phyloP scores from a whole-genome alignment of 2,888 invertebrate species.

The Ophioninae sp. region DNA sequence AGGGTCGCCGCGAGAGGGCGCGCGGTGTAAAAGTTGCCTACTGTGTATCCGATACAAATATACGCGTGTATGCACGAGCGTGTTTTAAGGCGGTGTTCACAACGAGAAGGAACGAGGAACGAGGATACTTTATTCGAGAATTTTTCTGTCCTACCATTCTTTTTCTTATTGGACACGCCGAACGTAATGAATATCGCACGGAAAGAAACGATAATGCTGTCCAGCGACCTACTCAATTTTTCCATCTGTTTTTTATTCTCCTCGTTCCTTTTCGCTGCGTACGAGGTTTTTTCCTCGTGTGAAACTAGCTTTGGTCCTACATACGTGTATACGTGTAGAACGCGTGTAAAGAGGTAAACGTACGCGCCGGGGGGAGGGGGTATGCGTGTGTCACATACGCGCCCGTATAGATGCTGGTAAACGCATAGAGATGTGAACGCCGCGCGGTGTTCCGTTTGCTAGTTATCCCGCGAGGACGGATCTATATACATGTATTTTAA shows the following conservation, averaged over 20 bases:
- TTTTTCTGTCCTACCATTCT: not conserved
- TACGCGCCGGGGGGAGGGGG: not conserved
- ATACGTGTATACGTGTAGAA: no score
- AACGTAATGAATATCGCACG: no score
- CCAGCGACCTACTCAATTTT: no score
- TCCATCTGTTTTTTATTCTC: no score
- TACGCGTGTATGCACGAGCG: constrained; percentile 9
- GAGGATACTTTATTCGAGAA: constrained; percentile 4
- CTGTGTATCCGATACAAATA: constrained; percentile 16
- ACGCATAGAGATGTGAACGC: constrained; percentile 51
- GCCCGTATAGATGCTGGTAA: constrained; percentile 13
- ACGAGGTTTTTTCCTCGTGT: no score
- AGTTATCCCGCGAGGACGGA: constrained; percentile 38
- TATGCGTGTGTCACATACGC: constrained; percentile 27
- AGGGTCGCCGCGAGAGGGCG: constrained; percentile 49
- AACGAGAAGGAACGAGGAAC: constrained; percentile 12
- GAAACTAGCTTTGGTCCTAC: no score
- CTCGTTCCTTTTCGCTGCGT: no score
- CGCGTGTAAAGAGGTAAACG: no score
- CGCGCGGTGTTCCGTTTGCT: constrained; percentile 35
- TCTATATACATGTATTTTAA: constrained; percentile 20
- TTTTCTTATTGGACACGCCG: not conserved
- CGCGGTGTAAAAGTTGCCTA: constrained; percentile 27
- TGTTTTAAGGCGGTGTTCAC: constrained; percentile 26
- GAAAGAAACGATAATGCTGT: no score